Evolutionary conservation across 2,797 vertebrate genomes (phyloP), one percentile per base, ranked within the genome.

Genomic region (Chiroxiphia lanceolata): DNA sequence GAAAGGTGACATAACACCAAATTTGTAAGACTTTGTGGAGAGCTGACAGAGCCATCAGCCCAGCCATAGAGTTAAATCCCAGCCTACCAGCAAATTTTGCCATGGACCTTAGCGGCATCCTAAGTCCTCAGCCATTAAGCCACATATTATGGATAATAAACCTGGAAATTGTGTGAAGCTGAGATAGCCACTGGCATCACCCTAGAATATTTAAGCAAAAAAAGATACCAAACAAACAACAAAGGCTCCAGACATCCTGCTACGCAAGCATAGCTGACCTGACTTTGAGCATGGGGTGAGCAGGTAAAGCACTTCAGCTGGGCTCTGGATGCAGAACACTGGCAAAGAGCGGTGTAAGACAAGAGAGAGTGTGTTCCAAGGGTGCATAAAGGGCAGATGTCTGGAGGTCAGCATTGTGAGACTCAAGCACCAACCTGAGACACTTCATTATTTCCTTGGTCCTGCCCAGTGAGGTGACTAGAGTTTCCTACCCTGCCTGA

Each of bases 291-390:
- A 4, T 0, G 3, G 48, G 21, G 4, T 31, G 27, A 23, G 16
- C 18, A 78, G 42, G 26, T 6, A 6, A 61, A 34, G 61, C 4
- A 1, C 5, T 1, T 10, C 15, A 27, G 60, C 42, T 51, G 45
- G 31, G 50, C 25, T 44, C 47, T 0, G 2, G 21, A 12, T 0
- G 0, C 10, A 9, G 25, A 63, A 33, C 31, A 8, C 5, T 0
- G 4, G 5, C 0, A 4, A 19, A 45, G 23, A 59, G 47, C 6
- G 2, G 36, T 2, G 3, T 13, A 44, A 16, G 34, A 22, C 7
- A 9, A 44, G 36, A 38, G 27, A 21, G 27, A 36, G 1, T 9
- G 6, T 5, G 2, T 10, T 45, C 22, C 13, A 9, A 48, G 17
- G 17, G 17, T 31, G 23, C 31, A 4, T 8, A 26, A 42, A 61